Percentiles rank a stretch among this genome's conserved stretches.
Conservation (phyloP, 2,797 vertebrate species). For the Argyrosomus regius region DNA sequence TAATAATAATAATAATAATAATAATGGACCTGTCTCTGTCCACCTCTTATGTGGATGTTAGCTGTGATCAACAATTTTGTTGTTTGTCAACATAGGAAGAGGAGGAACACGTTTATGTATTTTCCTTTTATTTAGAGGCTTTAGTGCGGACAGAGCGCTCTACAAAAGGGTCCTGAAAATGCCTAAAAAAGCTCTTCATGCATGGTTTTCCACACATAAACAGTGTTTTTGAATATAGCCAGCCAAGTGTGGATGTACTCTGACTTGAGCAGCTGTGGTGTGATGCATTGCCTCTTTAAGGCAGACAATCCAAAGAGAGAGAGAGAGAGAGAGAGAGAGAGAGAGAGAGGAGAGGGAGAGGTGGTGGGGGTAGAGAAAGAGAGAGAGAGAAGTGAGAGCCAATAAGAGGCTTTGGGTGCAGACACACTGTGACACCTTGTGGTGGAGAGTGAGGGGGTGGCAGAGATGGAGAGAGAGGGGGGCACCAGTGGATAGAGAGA, state of each 20-base stretch:
- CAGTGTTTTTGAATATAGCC: neutral
- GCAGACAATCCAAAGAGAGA: slow-evolving; percentile 49
- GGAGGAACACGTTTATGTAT: neutral
- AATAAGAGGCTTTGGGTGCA: slow-evolving; percentile 66
- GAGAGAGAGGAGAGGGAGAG: neutral
- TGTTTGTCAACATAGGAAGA: neutral
- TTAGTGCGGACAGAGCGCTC: neutral
- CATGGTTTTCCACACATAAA: neutral
- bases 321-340: slow-evolving; percentile 2
- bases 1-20: too few species aligned
- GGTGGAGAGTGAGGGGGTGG: slow-evolving; percentile 67
- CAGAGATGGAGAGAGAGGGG: slow-evolving; percentile 50
- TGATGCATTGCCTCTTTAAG: slow-evolving; percentile 70
- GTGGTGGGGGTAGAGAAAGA: neutral
- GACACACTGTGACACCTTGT: slow-evolving; percentile 76
- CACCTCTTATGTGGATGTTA: slow-evolving; percentile 6
- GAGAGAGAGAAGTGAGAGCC: slow-evolving; percentile 51
- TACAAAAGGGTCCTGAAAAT: neutral
- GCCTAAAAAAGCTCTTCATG: neutral
- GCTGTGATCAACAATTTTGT: neutral
- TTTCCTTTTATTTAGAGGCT: neutral
- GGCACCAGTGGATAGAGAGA: slow-evolving; percentile 42
- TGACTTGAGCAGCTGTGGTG: slow-evolving; percentile 28
- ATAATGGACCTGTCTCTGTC: neutral
- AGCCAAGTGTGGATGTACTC: neutral